Evolutionary conservation across 1,140 invertebrate genomes (phyloP), one percentile per base, ranked within the genome.

Genomic region (Drosophila sechellia): DNA sequence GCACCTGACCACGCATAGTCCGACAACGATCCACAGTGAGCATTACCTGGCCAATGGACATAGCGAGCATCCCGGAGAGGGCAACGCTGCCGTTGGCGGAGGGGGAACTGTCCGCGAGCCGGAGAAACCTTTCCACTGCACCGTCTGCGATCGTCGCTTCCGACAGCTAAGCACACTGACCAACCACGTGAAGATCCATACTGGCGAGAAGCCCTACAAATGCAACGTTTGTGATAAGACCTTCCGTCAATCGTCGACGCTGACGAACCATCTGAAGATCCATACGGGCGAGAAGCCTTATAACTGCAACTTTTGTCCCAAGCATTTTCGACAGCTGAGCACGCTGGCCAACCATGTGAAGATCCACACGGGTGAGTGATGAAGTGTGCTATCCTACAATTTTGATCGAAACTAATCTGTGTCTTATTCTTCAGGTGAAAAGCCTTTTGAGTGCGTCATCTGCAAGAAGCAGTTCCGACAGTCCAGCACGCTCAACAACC

Each of bases 401-500:
- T 25, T 17, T 15, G 5, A 5, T 0, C 25, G 57, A 71, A 48
- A 4, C 6, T 45, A 3, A 15, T 59, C 50, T 48, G 66, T 83
- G 37, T 15, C 54, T 54, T 80, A 46, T 25, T 25, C 81, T 81
- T 22, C 68, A 91, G 92, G 91, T 81, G 91, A 92, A 77, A 92
- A 92, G 75, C 91, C 91, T n/a, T 92, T 92, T 52, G 92, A 92
- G 74, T 92, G 92, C 77, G 91, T 89, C 57, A 90, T 92, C 63
- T 92, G 92, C 72, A 92, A 92, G 55, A 92, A 92, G 81, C 90
- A 92, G 74, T 92, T 92, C 75, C 90, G 92, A 42, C 92, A 92
- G 72, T 90, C 81, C 42, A 92, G 90, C 53, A 92, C 92, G 49
- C 86, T 92, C 45, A 92, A 92, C 73, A 92, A 92, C 77, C 92